A percentile compares a stretch with the other conserved stretches of the same genome.
Evolutionary conservation across 2,113 vertebrate species (phyloP).

Genomic region (Carettochelys insculpta): DNA sequence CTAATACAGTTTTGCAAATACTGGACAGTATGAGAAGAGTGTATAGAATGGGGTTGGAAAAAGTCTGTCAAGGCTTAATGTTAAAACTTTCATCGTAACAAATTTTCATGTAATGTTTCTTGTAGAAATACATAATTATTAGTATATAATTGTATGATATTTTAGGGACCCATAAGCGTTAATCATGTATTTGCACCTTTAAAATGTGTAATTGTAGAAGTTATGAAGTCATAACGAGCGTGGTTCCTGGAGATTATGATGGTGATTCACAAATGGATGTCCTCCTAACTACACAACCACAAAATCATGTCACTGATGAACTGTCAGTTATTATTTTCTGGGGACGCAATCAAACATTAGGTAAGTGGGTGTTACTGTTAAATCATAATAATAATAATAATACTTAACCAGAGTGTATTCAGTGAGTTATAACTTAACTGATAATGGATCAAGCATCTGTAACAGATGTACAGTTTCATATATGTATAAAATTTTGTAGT

Average conservation of each 20-base stretch:
- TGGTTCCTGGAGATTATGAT: constrained; percentile 97
- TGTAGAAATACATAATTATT: not conserved
- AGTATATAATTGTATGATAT: not conserved
- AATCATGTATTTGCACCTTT: not conserved
- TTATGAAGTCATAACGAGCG: constrained; percentile 82
- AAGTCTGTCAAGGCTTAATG: not conserved
- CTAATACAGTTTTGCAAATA: not conserved
- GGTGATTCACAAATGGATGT: constrained; percentile 99
- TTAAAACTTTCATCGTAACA: not conserved
- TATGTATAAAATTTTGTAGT: not conserved
- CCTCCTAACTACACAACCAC: constrained; percentile 82
- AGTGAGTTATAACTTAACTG: not conserved
- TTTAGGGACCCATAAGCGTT: not conserved
- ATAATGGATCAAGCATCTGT: not conserved
- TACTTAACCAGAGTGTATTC: not conserved
- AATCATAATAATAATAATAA: not conserved
- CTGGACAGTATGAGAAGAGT: not conserved
- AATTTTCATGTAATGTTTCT: not conserved
- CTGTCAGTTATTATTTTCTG: constrained; percentile 86
- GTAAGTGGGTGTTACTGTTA: constrained; percentile 73
- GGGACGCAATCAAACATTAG: constrained; percentile 94
- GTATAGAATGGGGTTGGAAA: not conserved
- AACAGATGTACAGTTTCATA: not conserved
- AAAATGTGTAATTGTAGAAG: constrained; percentile 61
- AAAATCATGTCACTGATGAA: constrained; percentile 25